Evolutionary conservation across 2,888 invertebrate species (phyloP), one percentile per base, ranked within the genome.

Genomic region (Clunio marinus): DNA sequence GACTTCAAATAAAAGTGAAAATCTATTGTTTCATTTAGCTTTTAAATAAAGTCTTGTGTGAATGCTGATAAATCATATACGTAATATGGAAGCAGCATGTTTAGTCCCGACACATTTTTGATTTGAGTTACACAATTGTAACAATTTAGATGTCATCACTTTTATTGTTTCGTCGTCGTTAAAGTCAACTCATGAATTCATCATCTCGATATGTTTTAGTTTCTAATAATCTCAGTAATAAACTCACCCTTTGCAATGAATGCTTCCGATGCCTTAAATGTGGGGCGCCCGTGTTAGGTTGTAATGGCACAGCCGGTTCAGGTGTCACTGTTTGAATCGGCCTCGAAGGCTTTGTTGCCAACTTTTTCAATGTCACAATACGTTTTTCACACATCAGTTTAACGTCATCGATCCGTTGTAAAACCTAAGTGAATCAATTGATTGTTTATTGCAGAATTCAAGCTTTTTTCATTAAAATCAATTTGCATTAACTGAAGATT

Each of bases 321-420:
- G 92, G 91, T 67, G 86, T 87, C 65, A 91, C 91, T 58, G 88
- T 84, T 78, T 91, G 91, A 71, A 92, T 85, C 62, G 91, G 91
- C 69, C 89, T 83, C 69, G 87, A 84, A 37, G 89, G 88, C 76
- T 86, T 86, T 25, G 86, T 80, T 15, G 88, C 83, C 69, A 91
- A 83, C 71, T 87, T 86, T 76, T 88, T 88, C 66, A 91, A 79
- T 70, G 84, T 83, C 51, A 85, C 83, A 63, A 89, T 83, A 73
- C 93, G 86, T 78, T 93, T 92, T 70, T 92, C 89, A 79, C 94
- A 94, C 94, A 96, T 94, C 74, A 89, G 80, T 76, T 90, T 91
- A 1, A 97, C 93, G 81, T 97, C 96, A 76, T 95, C 94, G 73
- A 96, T 93, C 73, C 95, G 84, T 82, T 95, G 92, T 58, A 94